Conservation (phyloP, 2,888 invertebrate species). For the Acleris cristana region DNA sequence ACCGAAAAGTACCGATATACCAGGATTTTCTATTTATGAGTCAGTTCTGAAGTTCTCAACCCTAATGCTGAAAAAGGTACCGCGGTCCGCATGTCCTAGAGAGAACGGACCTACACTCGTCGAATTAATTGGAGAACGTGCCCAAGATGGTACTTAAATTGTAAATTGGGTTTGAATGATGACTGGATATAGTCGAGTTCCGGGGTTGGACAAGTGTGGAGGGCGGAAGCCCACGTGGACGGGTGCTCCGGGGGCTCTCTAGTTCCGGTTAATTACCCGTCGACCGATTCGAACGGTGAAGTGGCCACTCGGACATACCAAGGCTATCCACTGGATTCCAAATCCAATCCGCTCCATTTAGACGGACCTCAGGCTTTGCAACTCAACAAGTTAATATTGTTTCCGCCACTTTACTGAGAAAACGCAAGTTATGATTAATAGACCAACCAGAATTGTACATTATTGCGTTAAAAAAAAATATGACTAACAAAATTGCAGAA, state of each 20-base stretch:
- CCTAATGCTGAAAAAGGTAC: too few relatives aligned
- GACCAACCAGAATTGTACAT: not conserved
- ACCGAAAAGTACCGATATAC: too few relatives aligned
- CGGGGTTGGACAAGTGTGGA: conserved; percentile 19
- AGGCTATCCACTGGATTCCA: conserved; percentile 81
- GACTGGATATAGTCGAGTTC: conserved; percentile 4
- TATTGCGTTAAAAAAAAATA: not conserved
- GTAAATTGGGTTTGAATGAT: conserved; percentile 3
- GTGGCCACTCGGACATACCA: conserved; percentile 77
- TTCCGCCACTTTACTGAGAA: conserved; percentile 66
- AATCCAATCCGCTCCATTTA: conserved; percentile 79
- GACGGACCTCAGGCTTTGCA: conserved; percentile 71
- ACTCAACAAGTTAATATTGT: conserved; percentile 52
- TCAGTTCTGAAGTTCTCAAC: too few relatives aligned
- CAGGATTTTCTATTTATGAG: too few relatives aligned
- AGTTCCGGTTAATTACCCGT: conserved; percentile 70
- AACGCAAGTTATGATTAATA: conserved; percentile 3
- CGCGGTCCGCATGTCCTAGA: too few relatives aligned
- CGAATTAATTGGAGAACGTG: not conserved
- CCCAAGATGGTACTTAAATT: conserved; percentile 1
- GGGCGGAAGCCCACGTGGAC: conserved; percentile 13
- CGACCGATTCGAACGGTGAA: conserved; percentile 78
- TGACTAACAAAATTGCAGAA: too few relatives aligned
- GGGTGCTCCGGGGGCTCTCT: conserved; percentile 50
- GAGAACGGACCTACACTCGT: too few relatives aligned